phyloP scores from a whole-genome alignment of 2,888 invertebrate species.

The Caprella mutica region DNA sequence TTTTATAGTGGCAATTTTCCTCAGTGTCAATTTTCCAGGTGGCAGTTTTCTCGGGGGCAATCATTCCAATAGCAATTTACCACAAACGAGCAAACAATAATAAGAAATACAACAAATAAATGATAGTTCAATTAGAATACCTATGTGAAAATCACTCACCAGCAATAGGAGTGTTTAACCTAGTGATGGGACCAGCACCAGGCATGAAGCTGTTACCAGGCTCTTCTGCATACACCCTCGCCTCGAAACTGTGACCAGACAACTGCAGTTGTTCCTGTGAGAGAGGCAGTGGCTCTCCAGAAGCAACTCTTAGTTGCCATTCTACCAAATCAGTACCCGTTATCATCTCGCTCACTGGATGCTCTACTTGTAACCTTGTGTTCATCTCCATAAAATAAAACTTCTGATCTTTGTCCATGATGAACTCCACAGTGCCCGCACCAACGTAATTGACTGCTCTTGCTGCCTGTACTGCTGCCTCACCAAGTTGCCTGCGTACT shows the following conservation, averaged over 20 bases:
- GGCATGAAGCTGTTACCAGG: slow-evolving; percentile 70
- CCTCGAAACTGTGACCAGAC: slow-evolving; percentile 84
- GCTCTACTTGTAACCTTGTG: slow-evolving; percentile 87
- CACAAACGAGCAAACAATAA: too few species aligned
- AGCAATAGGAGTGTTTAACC: slow-evolving; percentile 57
- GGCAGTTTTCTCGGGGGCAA: too few species aligned
- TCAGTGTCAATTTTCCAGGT: too few species aligned
- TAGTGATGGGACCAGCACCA: slow-evolving; percentile 71
- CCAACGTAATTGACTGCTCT: slow-evolving; percentile 92
- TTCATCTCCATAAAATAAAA: slow-evolving; percentile 99
- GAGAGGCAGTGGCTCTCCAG: slow-evolving; percentile 71
- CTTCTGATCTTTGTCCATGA: slow-evolving; percentile 70
- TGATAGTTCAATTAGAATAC: too few species aligned
- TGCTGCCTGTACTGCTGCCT: slow-evolving; percentile 86
- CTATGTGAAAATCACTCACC: not conserved
- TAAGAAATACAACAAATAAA: too few species aligned
- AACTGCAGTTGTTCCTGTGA: slow-evolving; percentile 58
- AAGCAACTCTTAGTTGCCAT: slow-evolving; percentile 81
- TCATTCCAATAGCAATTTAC: too few species aligned
- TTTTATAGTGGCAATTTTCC: too few species aligned
- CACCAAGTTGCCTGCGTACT: slow-evolving; percentile 64
- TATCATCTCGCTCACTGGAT: slow-evolving; percentile 95
- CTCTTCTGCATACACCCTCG: slow-evolving; percentile 87
- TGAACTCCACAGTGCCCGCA: slow-evolving; percentile 94
- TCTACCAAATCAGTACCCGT: slow-evolving; percentile 94